Percentiles rank a stretch among this genome's conserved stretches.
These are phyloP conservation scores for Magallana nippona DNA, from an alignment of 2,888 invertebrate species.

Conservation along the genomic window DNA sequence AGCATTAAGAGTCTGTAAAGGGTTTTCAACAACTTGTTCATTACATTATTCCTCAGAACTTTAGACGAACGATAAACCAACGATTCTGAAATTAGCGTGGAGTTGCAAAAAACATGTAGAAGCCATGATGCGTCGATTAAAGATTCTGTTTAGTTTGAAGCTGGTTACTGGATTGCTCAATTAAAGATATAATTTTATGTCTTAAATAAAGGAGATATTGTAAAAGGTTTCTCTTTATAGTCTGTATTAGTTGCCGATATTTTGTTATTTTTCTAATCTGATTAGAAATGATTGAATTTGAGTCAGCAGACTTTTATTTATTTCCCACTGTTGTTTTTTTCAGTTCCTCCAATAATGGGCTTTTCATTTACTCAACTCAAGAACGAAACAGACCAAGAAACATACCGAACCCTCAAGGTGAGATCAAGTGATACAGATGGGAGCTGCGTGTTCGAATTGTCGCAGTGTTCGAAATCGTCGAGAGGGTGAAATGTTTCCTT, in stretches of 20 bases:
- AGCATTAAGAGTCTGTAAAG: conserved; percentile 25
- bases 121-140: neutral
- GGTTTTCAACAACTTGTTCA: conserved; percentile 6
- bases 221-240: no score
- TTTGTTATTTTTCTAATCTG: no score
- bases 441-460: neutral
- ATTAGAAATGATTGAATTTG: no score
- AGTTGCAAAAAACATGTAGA: neutral
- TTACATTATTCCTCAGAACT: neutral
- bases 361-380: conserved; percentile 77
- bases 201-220: no score
- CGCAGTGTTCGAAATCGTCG: neutral
- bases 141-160: neutral
- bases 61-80: neutral
- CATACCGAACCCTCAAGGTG: conserved; percentile 78
- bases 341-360: conserved; percentile 78
- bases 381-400: conserved; percentile 77
- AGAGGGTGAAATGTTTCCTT: neutral
- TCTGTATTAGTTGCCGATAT: no score
- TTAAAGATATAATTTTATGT: no score
- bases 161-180: neutral
- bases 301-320: no score
- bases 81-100: neutral
- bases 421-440: conserved; percentile 43
- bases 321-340: conserved; percentile 49